These are phyloP conservation scores for Neoscelio sp. DNA, from an alignment of 2,888 invertebrate species.

Conservation along the genomic window DNA sequence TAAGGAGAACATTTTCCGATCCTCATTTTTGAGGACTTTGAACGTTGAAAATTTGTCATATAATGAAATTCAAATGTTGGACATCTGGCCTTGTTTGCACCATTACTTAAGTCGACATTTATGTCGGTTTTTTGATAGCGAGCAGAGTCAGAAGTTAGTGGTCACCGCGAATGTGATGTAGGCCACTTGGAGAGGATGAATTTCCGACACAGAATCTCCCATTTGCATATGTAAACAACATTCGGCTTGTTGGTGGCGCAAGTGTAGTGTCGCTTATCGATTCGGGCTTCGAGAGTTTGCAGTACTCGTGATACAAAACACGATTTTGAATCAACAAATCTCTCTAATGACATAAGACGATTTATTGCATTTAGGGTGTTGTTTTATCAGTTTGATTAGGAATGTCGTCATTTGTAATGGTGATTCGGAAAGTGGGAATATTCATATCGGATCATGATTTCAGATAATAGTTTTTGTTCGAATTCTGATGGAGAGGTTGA, in stretches of 20 bases:
- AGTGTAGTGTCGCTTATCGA: constrained; percentile 46
- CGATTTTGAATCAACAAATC: constrained; percentile 31
- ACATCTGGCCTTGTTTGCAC: not conserved
- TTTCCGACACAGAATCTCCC: constrained; percentile 33
- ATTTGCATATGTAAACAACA: constrained; percentile 53
- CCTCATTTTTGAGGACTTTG: no score
- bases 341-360: constrained; percentile 29
- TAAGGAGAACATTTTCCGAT: no score
- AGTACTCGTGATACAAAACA: constrained; percentile 22
- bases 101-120: not conserved
- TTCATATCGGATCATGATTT: no score
- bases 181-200: constrained; percentile 32
- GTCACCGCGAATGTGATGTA: constrained; percentile 5
- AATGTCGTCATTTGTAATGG: not conserved
- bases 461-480: no score
- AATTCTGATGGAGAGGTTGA: no score
- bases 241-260: constrained; percentile 42
- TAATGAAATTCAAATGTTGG: no score
- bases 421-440: not conserved
- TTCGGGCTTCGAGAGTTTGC: constrained; percentile 30
- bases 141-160: not conserved
- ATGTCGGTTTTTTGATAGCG: not conserved
- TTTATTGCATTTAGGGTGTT: constrained; percentile 13
- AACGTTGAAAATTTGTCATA: no score
- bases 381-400: not conserved